Base-by-base conservation (phyloP, 1,140 invertebrate genomes). In the Euwallacea similis region DNA sequence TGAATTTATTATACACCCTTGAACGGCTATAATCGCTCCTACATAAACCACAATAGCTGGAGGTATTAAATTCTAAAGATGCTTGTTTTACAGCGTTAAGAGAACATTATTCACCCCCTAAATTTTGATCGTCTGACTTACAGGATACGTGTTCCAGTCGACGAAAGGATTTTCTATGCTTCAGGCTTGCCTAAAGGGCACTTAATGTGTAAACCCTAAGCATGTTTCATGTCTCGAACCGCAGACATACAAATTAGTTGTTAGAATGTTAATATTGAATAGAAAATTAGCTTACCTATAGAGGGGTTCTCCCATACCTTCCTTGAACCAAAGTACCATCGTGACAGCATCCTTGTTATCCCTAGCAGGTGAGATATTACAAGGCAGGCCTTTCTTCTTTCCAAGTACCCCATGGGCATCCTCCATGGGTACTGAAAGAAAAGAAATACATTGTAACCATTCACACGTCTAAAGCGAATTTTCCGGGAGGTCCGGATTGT, bases 241-340 rank as follows among this genome's bases (percentile, higher is more conserved):
- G 21, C 21, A 33, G 21, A 33, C 21, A 33, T 33, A 33, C 21
- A 33, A 33, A 33, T 33, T 33, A 1, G 21, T 33, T 33, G 21
- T 33, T 33, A 33, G 4, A 33, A 33, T 33, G 21, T 33, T 33
- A 33, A 33, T 33, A 33, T 33, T 33, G 21, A 33, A 33, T 33
- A 33, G 21, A 33, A 33, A 50, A 13, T 50, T 50, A 50, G 16
- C 55, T 86, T 83, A 93, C 92, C 91, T 93, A 85, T 93, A 94
- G 67, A 95, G 84, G 9, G 92, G 92, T 76, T 93, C 92, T 62
- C 90, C 90, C 76, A 91, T 91, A 50, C 88, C 87, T 79, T 92
- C 92, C 79, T 92, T 92, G 82, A 93, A 94, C 91, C 92, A 95
- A 7, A 95, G 85, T 60, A 95, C 92, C 90, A 95, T 93, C 63